phyloP scores from a whole-genome alignment of 2,888 invertebrate species.

The Spodoptera exigua region DNA sequence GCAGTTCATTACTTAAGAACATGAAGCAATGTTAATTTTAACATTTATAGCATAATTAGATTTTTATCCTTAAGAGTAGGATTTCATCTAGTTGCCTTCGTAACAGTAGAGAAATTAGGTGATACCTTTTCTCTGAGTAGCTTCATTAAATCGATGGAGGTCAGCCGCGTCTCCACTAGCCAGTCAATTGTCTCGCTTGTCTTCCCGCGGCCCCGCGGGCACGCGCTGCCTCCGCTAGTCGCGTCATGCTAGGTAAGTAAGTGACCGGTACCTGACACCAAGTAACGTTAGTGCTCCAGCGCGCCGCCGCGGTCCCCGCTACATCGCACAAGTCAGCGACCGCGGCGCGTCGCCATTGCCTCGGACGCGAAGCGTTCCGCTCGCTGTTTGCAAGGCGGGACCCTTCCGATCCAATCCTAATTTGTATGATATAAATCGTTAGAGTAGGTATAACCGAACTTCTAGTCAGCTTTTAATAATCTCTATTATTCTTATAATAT shows the following conservation, averaged over 20 bases:
- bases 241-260: constrained; percentile 57
- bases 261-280: constrained; percentile 82
- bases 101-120: constrained; percentile 87
- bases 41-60: constrained; percentile 87
- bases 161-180: constrained; percentile 75
- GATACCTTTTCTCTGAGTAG: constrained; percentile 86
- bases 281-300: constrained; percentile 70
- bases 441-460: constrained; percentile 85
- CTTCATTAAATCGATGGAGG: constrained; percentile 77
- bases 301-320: constrained; percentile 42
- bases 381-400: constrained; percentile 43
- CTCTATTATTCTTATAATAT: constrained; percentile 83
- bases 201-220: constrained; percentile 65
- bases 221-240: constrained; percentile 81
- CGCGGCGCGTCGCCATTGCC: constrained; percentile 36
- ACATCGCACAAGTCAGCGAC: constrained; percentile 56
- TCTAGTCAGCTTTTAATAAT: constrained; percentile 88
- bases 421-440: constrained; percentile 77
- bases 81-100: constrained; percentile 89
- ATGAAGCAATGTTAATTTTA: constrained; percentile 89
- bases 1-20: constrained; percentile 77
- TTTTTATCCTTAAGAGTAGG: constrained; percentile 88
- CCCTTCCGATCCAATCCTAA: constrained; percentile 56
- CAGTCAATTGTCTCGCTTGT: constrained; percentile 83
- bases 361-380: constrained; percentile 53